Evolutionary conservation across 2,888 invertebrate species (phyloP), one percentile per base, ranked within the genome.

Genomic region (Hipparchia semele): DNA sequence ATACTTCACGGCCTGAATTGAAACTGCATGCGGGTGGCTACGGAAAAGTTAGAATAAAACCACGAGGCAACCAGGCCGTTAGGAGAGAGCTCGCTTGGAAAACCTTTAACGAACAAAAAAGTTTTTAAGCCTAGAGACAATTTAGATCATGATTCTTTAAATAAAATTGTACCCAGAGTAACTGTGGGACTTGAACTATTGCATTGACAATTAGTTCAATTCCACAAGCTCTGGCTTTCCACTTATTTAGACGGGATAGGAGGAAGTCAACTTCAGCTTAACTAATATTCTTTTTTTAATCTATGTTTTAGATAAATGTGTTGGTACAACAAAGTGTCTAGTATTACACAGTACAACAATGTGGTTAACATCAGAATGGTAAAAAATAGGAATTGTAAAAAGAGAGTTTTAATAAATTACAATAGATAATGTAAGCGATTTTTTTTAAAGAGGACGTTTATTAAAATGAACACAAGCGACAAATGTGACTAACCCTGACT

Each of bases 1-100:
- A 73, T 75, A 77, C 76, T 76, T 71, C 64, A 49, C 66, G 33
- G 71, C 67, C 72, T 75, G 72, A 71, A 76, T 73, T 53, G 69
- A 71, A 78, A 77, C 72, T 78, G 74, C 64, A 75, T 77, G 72
- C 75, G 75, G 74, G 59, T 70, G 67, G 68, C 68, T 73, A 72
- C 73, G 69, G 74, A 67, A 72, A 75, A 75, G 73, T 75, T 70
- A 65, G 74, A 77, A 78, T 75, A 79, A 79, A 79, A 76, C 72
- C 68, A 78, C 72, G 60, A 71, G 51, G 68, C 61, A 69, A 72
- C 70, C 70, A 69, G 68, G 62, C 76, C 61, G 70, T 73, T 77
- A 70, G 76, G 61, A 74, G 74, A 77, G 12, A 60, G 60, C 49
- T 68, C 33, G 56, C 23, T 68, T 9, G 59, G 58, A 51, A 60